phyloP scores from a whole-genome alignment of 2,797 vertebrate species.

The Tenualosa thibaudeaui region DNA sequence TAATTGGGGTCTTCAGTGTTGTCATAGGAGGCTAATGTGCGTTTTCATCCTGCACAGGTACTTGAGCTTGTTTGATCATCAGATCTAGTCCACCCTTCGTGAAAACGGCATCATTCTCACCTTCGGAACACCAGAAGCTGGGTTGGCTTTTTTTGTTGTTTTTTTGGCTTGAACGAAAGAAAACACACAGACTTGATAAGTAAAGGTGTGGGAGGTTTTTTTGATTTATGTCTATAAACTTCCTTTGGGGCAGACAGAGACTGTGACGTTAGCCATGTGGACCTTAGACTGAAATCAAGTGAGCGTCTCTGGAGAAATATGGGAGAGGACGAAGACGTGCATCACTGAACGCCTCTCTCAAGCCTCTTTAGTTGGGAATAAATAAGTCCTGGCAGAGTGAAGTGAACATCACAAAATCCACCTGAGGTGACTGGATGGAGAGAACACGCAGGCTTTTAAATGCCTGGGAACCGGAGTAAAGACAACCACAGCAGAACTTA shows the following conservation, averaged over 20 bases:
- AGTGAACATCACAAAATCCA: slow-evolving; percentile 56
- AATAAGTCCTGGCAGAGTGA: slow-evolving; percentile 44
- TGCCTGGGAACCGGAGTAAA: not conserved
- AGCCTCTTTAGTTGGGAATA: slow-evolving; percentile 53
- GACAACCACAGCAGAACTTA: slow-evolving; percentile 59
- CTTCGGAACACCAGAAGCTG: slow-evolving; percentile 37
- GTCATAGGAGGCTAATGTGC: not conserved
- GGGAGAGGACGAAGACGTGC: slow-evolving; percentile 47
- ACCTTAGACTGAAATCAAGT: not conserved
- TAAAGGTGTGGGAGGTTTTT: not conserved
- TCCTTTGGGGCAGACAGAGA: not conserved
- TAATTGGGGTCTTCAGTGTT: not conserved
- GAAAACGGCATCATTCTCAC: slow-evolving; percentile 47
- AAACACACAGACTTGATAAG: slow-evolving; percentile 11
- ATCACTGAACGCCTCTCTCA: slow-evolving; percentile 27
- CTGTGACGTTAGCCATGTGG: not conserved
- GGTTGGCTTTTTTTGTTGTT: slow-evolving; percentile 22
- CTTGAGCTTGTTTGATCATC: slow-evolving; percentile 90
- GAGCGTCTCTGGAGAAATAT: slow-evolving; percentile 53
- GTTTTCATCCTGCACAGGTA: slow-evolving; percentile 69
- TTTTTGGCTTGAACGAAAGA: not conserved
- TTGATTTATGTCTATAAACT: not conserved
- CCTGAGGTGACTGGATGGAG: slow-evolving; percentile 61
- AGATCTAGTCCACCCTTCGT: slow-evolving; percentile 25
- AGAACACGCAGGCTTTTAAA: not conserved